Evolutionary conservation across 2,888 invertebrate genomes (phyloP), one percentile per base, ranked within the genome.

Genomic region (Tenthredo scrophulariae): DNA sequence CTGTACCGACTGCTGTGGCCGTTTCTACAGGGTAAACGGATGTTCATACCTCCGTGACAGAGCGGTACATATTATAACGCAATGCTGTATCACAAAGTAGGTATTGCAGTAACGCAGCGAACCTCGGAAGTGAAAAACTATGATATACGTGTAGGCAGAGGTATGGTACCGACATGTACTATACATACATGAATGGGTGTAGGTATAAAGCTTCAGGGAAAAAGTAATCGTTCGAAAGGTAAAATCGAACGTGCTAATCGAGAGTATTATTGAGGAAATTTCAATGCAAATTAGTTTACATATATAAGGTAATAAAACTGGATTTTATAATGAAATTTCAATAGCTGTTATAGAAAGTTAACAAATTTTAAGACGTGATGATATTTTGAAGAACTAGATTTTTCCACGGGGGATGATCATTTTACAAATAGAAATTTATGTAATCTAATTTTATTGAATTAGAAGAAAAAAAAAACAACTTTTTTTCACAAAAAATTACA

Each of bases 121-220:
- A 67, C 67, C 67, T 67, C 67, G 67, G 67, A 67, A 67, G 67
- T 67, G 33, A 33, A 67, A 67, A 67, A 62, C 62, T 62, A 62
- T 62, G 26, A 62, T 26, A 62, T 62, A 26, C 62, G 62, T 62
- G 15, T 67, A 54, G 54, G n/a, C 54, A 54, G 22, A 54, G 22
- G 62, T 62, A 62, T 37, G 37, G 13, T 62, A 26, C 62, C 62
- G 22, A 62, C 26, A 26, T 5, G 10, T 29, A 26, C 26, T 37
- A 13, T 29, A 65, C 29, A 26, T 13, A 62, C 7, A 9, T 26
- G 26, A 10, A 13, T 13, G 22, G 3, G 4, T 62, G 18, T 46
- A 43, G 46, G 46, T 46, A 15, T 46, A 3, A 46, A 46, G 46
- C 3, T 46, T 46, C 13, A 15, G 46, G n/a, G 18, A 54, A 54